Evolutionary conservation across 1,140 invertebrate genomes (phyloP), one percentile per base, ranked within the genome.

Genomic region (Pseudomyrmex sp.): DNA sequence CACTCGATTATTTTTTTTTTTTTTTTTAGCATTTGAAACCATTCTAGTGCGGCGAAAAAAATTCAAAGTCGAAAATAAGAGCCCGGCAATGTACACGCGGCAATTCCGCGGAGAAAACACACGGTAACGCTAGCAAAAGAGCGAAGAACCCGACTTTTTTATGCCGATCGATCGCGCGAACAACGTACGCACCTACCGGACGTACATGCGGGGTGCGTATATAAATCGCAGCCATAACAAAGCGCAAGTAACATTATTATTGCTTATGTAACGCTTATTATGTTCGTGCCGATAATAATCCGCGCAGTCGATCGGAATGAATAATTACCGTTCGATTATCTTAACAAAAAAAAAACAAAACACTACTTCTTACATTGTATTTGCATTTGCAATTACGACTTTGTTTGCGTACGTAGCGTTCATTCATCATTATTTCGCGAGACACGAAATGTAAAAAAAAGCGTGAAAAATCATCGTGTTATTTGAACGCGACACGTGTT

Each of bases 281-380:
- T 48, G 18, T 50, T 59, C 35, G 35, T 35, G 35, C 35, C 5
- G 68, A 59, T 80, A 69, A 79, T 59, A 79, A 20, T 15, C 18
- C 15, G 18, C 12, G 18, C 65, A 48, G 18, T 35, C 23, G 66
- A 80, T 48, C 70, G 2, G 44, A 56, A 54, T 35, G 20, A 61
- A 59, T 80, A 61, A 79, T 58, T 79, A 66, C 52, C 23, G 20
- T n/a, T 48, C 54, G 48, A 70, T 80, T 80, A 80, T 61, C 66
- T 70, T 35, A 5, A 35, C 35, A 35, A 13, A 50, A 13, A 4
- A 50, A 18, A 50, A 80, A 80, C 72, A 48, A 72, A 23, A 80
- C 18, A 59, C 26, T 35, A 20, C 12, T 7, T 7, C 44, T 79
- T 13, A 70, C 23, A 48, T 58, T 35, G 7, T 79, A 79, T 70